Conservation (phyloP, 2,113 vertebrate genomes). For the Oriolus oriolus region DNA sequence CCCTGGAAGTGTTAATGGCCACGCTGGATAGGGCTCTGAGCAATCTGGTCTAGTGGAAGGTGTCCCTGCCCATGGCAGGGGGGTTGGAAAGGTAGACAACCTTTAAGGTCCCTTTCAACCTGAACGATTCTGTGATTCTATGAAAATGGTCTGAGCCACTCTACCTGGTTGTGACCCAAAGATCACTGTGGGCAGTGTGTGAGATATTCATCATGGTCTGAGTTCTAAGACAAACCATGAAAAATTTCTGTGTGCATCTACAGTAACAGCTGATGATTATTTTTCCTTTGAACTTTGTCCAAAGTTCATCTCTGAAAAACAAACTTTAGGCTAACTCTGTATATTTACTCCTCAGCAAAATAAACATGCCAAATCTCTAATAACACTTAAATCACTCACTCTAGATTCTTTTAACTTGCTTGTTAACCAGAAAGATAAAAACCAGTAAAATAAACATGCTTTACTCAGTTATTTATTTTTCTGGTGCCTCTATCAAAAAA, state of each 20-base stretch:
- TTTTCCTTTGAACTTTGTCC: constrained; percentile 46
- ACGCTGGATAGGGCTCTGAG: not conserved
- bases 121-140: not conserved
- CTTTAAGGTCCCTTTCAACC: not conserved
- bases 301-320: constrained; percentile 47
- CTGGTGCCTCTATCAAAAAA: not conserved
- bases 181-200: not conserved
- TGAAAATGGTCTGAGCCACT: not conserved
- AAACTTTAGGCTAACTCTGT: constrained; percentile 21
- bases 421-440: constrained; percentile 29
- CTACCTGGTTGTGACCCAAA: not conserved
- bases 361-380: constrained; percentile 22
- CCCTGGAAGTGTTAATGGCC: not conserved
- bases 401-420: constrained; percentile 14
- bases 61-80: not conserved
- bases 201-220: not conserved
- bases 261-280: constrained; percentile 2
- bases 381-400: not conserved
- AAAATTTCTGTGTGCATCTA: not conserved
- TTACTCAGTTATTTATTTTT: not conserved
- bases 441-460: not conserved
- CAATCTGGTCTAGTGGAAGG: not conserved
- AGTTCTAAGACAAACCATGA: not conserved
- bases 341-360: constrained; percentile 34
- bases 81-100: not conserved